phyloP scores from a whole-genome alignment of 2,113 vertebrate species.

The Callocephalon fimbriatum region DNA sequence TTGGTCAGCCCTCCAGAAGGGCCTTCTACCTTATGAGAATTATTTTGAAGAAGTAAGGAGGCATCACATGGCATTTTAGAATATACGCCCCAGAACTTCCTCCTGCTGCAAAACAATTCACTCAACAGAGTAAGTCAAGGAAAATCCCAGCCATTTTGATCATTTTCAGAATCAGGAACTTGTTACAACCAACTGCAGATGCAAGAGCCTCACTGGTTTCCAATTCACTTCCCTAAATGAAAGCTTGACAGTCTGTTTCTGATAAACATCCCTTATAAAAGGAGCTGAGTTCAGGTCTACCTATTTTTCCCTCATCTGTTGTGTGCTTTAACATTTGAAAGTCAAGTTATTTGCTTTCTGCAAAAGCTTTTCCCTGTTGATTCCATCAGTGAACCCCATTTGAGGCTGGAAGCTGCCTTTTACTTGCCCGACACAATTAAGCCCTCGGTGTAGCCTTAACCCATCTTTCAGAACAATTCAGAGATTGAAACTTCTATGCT shows the following conservation, averaged over 20 bases:
- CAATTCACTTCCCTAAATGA: conserved; percentile 13
- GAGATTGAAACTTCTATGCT: not conserved
- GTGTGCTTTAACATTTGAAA: not conserved
- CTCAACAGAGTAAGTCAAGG: not conserved
- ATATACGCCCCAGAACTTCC: not conserved
- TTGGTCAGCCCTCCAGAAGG: not conserved
- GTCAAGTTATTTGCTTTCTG: not conserved
- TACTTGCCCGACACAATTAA: not conserved
- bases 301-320: not conserved
- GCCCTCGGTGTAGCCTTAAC: not conserved
- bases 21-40: not conserved
- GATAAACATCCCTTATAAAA: not conserved
- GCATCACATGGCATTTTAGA: not conserved
- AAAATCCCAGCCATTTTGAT: conserved; percentile 15
- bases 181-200: not conserved
- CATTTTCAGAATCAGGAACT: conserved; percentile 23
- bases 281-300: not conserved
- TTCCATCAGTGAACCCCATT: not conserved
- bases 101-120: not conserved
- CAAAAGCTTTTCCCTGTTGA: not conserved
- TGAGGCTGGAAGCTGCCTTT: not conserved
- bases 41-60: conserved; percentile 11
- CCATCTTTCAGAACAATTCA: not conserved
- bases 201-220: not conserved
- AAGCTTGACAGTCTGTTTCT: not conserved